Evolutionary conservation across 2,113 vertebrate genomes (phyloP).

Genomic region (Vulpes ferrilata): DNA sequence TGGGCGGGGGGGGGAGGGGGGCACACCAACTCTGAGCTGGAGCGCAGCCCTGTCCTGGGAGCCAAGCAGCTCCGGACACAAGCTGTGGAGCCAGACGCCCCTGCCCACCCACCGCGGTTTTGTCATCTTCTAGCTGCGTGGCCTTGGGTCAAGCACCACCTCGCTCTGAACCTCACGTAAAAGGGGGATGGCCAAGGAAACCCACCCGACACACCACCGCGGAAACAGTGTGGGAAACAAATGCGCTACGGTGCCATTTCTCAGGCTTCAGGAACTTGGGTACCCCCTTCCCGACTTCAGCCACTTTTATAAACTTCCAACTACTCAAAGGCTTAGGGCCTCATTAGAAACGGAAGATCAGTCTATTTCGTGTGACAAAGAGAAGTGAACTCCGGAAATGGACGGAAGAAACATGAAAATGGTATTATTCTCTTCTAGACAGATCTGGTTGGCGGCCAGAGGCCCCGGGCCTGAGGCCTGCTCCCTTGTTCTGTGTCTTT

Average conservation of each 20-base stretch:
- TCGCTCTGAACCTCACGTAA: neutral
- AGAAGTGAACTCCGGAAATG: neutral
- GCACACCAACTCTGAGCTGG: rapidly evolving
- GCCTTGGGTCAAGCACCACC: neutral
- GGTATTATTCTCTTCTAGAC: neutral
- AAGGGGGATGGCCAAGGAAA: neutral
- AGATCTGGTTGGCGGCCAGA: neutral
- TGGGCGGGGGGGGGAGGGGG: neutral
- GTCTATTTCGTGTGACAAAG: neutral
- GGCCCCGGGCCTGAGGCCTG: neutral
- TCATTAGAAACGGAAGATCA: neutral
- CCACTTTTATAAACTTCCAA: neutral
- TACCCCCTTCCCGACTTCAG: neutral
- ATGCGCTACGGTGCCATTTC: neutral
- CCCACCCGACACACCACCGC: rapidly evolving
- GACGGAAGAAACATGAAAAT: neutral
- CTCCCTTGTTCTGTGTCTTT: too few relatives aligned
- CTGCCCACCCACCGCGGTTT: neutral
- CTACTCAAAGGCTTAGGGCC: neutral
- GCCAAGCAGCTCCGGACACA: too few relatives aligned
- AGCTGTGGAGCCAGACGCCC: neutral
- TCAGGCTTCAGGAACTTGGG: rapidly evolving
- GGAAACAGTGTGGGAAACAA: rapidly evolving
- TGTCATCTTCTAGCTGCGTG: neutral
- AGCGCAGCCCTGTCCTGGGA: neutral